These are phyloP conservation scores for Lycodopsis pacificus DNA, from an alignment of 2,797 vertebrate species.

Conservation along the genomic window DNA sequence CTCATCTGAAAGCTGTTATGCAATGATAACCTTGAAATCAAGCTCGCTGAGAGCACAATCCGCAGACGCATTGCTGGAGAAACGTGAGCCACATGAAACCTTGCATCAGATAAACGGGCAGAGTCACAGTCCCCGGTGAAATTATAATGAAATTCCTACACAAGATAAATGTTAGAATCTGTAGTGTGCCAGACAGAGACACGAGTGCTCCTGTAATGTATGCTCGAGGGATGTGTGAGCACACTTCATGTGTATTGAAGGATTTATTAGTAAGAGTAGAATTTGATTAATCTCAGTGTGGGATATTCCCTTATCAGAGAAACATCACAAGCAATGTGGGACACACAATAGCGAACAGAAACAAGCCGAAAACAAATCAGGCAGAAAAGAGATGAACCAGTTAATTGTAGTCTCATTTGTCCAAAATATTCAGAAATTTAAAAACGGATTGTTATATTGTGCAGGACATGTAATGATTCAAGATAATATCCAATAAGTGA, in stretches of 20 bases:
- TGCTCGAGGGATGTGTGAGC: slow-evolving; percentile 36
- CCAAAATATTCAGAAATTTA: not conserved
- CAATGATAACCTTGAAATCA: slow-evolving; percentile 76
- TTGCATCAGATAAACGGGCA: slow-evolving; percentile 65
- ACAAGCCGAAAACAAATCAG: slow-evolving; percentile 1
- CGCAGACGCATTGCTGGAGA: slow-evolving; percentile 41
- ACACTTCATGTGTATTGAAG: slow-evolving; percentile 35
- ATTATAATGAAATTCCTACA: slow-evolving; percentile 62
- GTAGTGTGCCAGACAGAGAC: slow-evolving; percentile 34
- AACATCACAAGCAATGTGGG: slow-evolving; percentile 17
- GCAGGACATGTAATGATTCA: slow-evolving; percentile 15
- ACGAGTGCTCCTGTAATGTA: slow-evolving; percentile 42
- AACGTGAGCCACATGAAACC: slow-evolving; percentile 63
- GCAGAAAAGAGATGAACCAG: not conserved
- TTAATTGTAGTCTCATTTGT: slow-evolving; percentile 7
- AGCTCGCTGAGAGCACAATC: slow-evolving; percentile 54
- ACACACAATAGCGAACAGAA: slow-evolving; percentile 10
- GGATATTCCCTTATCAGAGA: slow-evolving; percentile 22
- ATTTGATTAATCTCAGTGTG: slow-evolving; percentile 37
- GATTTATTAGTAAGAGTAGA: slow-evolving; percentile 41
- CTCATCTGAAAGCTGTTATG: slow-evolving; percentile 65
- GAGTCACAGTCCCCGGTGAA: slow-evolving; percentile 55
- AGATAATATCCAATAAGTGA: slow-evolving; percentile 3
- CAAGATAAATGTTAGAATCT: slow-evolving; percentile 46
- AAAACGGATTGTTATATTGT: slow-evolving; percentile 7